phyloP scores from a whole-genome alignment of 2,113 vertebrate species.

The Dicentrarchus labrax region DNA sequence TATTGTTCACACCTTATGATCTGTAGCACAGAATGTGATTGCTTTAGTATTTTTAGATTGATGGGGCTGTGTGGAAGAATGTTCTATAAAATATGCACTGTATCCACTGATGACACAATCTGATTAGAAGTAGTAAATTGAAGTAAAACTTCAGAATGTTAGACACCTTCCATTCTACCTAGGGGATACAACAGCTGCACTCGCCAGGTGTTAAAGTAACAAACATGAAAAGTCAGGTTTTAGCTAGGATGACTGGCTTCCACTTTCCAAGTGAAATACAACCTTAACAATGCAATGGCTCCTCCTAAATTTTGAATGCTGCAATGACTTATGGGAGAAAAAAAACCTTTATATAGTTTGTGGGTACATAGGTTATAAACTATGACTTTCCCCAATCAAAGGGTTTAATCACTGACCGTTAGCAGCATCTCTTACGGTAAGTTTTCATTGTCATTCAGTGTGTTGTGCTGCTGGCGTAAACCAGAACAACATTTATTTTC shows the following conservation, averaged over 20 bases:
- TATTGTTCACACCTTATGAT: constrained; percentile 30
- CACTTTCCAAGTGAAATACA: not conserved
- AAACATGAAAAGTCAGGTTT: not conserved
- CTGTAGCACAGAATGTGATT: not conserved
- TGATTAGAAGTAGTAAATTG: not conserved
- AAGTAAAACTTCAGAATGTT: not conserved
- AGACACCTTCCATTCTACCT: not conserved
- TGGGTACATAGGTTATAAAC: not conserved
- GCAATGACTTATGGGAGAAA: not conserved
- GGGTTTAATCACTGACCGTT: not conserved
- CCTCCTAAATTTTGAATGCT: not conserved
- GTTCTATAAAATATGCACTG: constrained; percentile 1
- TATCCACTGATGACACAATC: not conserved
- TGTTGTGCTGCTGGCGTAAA: no score
- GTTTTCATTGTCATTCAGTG: not conserved
- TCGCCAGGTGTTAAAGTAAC: not conserved
- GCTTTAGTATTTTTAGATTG: constrained; percentile 5
- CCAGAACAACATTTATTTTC: no score
- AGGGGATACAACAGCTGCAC: not conserved
- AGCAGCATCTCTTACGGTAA: not conserved
- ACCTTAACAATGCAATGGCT: not conserved
- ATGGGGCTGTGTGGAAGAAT: not conserved
- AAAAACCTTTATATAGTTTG: not conserved
- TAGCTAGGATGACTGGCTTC: not conserved
- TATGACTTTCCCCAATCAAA: not conserved